phyloP scores from a whole-genome alignment of 2,113 vertebrate genomes.

The Chaetura pelagica region DNA sequence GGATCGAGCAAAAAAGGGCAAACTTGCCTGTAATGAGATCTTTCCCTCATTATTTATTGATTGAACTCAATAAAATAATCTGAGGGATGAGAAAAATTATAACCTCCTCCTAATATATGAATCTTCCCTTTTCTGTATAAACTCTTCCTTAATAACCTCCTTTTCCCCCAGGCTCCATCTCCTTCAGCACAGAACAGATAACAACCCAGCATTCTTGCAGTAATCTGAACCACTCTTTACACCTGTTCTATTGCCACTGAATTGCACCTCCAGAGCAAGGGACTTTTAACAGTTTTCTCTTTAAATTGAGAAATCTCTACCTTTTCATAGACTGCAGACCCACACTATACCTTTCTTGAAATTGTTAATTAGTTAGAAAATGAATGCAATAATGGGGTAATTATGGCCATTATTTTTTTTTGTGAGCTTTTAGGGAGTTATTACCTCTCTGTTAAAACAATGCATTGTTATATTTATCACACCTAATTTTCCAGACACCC shows the following conservation, averaged over 20 bases:
- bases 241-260: not conserved
- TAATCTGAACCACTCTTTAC: not conserved
- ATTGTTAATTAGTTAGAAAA: not conserved
- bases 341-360: not conserved
- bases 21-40: not conserved
- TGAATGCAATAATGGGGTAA: not conserved
- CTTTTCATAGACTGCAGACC: not conserved
- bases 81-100: not conserved
- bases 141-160: not conserved
- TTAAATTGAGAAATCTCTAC: not conserved
- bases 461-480: not conserved
- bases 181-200: not conserved
- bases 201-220: not conserved
- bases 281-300: not conserved
- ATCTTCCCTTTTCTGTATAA: not conserved
- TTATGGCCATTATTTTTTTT: not conserved
- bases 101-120: not conserved
- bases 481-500: not conserved
- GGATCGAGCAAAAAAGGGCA: not conserved
- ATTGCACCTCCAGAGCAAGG: not conserved
- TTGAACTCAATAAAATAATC: not conserved
- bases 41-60: not conserved
- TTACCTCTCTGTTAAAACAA: not conserved
- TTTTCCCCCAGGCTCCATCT: not conserved
- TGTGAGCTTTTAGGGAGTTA: not conserved